Evolutionary conservation across 2,113 vertebrate species (phyloP).

Genomic region (Ceratotherium simum): DNA sequence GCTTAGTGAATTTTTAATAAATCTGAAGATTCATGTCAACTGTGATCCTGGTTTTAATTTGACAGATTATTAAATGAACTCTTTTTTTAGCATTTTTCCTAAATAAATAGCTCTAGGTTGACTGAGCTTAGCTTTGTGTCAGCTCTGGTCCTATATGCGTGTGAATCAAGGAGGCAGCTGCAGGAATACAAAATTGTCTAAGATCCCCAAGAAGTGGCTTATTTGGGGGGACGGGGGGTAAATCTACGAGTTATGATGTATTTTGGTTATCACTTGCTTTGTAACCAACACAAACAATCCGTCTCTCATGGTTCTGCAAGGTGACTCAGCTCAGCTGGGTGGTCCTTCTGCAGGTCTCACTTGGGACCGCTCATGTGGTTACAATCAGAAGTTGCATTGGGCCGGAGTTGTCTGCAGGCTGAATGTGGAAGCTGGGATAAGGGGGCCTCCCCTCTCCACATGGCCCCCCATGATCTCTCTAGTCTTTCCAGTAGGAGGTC

Average conservation of each 20-base stretch:
- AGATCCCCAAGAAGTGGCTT: not conserved
- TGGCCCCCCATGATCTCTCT: not conserved
- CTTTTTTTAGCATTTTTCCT: not conserved
- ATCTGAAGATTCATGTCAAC: not conserved
- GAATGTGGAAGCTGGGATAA: not conserved
- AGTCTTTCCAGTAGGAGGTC: not conserved
- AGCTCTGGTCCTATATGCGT: no score
- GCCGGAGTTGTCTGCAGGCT: not conserved
- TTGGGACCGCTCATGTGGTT: not conserved
- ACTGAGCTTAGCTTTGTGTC: not conserved
- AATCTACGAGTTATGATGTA: no score
- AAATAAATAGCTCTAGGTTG: not conserved
- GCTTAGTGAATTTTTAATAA: not conserved
- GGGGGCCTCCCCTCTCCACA: not conserved
- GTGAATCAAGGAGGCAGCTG: not conserved
- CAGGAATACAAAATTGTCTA: not conserved
- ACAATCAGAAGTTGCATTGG: not conserved
- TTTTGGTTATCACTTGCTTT: no score
- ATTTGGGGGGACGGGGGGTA: not conserved
- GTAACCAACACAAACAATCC: not conserved
- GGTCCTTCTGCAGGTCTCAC: not conserved
- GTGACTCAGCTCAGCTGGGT: not conserved
- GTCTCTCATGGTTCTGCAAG: not conserved
- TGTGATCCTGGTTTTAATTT: not conserved
- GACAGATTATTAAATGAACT: no score